phyloP scores from a whole-genome alignment of 2,888 invertebrate species.

The Plutella xylostella region DNA sequence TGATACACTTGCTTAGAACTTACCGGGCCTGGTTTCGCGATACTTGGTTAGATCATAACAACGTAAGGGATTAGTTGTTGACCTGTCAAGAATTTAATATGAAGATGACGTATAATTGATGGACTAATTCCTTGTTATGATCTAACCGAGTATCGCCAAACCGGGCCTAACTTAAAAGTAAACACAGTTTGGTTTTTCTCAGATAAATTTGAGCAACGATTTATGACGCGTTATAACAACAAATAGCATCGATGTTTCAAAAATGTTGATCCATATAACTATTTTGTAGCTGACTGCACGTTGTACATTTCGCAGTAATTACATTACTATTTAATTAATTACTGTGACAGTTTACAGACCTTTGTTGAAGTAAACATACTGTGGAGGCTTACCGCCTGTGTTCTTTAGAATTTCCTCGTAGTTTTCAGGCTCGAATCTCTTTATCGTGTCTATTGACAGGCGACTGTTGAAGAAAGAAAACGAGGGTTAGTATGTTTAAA shows the following conservation, averaged over 20 bases:
- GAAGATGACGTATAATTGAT: no score
- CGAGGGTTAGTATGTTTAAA: neutral
- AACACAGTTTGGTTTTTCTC: neutral
- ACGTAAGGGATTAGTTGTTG: no score
- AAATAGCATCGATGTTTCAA: neutral
- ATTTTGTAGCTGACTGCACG: neutral
- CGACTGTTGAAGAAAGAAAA: conserved; percentile 66
- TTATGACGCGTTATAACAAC: neutral
- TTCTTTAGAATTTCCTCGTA: conserved; percentile 77
- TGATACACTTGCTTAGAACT: no score
- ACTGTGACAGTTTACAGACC: conserved; percentile 76
- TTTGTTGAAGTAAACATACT: conserved; percentile 88
- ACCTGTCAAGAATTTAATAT: no score
- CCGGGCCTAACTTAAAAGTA: neutral
- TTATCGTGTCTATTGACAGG: conserved; percentile 76
- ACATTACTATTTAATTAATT: no score
- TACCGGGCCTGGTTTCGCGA: no score
- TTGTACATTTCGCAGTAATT: no score
- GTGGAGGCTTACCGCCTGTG: conserved; percentile 75
- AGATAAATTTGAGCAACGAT: neutral
- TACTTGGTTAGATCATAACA: no score
- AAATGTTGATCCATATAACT: neutral
- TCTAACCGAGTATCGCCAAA: no score
- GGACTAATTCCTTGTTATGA: no score
- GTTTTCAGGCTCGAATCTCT: conserved; percentile 78